Evolutionary conservation across 2,888 invertebrate genomes (phyloP).

Genomic region (Pseudococcus viburni): DNA sequence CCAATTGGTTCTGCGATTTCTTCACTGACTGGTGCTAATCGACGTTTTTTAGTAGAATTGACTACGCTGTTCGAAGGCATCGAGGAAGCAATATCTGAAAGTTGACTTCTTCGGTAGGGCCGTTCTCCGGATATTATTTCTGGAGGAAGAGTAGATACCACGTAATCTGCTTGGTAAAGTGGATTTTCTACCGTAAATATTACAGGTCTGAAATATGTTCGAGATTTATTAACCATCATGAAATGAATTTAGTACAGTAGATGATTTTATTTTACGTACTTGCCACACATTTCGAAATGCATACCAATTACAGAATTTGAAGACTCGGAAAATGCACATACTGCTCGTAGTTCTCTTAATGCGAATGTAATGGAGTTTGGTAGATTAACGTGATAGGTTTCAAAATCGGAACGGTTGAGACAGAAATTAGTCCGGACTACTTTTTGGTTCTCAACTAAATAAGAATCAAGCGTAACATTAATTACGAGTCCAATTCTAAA

Average conservation of each 20-base stretch:
- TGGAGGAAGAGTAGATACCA: conserved; percentile 80
- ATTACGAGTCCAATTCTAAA: no score
- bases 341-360: conserved; percentile 86
- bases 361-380: conserved; percentile 87
- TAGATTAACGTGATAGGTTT: conserved; percentile 76
- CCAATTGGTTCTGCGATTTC: neutral
- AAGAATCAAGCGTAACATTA: neutral
- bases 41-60: conserved; percentile 40
- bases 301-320: conserved; percentile 77
- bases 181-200: conserved; percentile 80
- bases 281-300: conserved; percentile 84
- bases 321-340: conserved; percentile 84
- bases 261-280: conserved; percentile 72
- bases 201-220: conserved; percentile 76
- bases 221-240: neutral
- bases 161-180: conserved; percentile 84
- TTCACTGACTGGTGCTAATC: conserved; percentile 36
- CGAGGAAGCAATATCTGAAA: conserved; percentile 58
- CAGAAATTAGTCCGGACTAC: conserved; percentile 84
- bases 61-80: conserved; percentile 50
- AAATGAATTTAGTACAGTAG: neutral
- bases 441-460: conserved; percentile 75
- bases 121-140: conserved; percentile 62
- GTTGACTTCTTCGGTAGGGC: conserved; percentile 59
- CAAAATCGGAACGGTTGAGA: conserved; percentile 82